Percentiles rank a stretch among this genome's conserved stretches.
phyloP scores from a whole-genome alignment of 2,113 vertebrate genomes.

The Vicugna pacos region DNA sequence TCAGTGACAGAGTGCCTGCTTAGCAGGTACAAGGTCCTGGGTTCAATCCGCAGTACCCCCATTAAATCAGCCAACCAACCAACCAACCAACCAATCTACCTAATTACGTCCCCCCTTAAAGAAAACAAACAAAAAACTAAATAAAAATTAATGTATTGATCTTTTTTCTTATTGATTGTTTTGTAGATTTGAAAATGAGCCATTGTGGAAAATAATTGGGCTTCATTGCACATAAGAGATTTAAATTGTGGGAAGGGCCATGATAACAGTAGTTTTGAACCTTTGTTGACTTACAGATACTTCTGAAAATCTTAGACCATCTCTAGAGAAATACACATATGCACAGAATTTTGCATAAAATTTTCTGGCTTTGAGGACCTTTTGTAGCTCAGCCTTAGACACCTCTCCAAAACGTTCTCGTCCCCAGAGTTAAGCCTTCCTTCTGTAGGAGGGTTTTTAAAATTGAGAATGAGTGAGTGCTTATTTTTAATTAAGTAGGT shows the following conservation, averaged over 20 bases:
- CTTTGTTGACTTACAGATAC: neutral
- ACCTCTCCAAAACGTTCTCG: neutral
- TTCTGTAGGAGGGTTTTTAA: neutral
- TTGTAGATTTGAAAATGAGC: slow-evolving; percentile 1
- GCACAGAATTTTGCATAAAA: neutral
- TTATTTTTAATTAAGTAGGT: slow-evolving; percentile 14
- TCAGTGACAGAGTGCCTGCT: too few relatives aligned
- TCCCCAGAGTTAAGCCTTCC: neutral
- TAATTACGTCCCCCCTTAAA: too few relatives aligned
- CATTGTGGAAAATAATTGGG: neutral
- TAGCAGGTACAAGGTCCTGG: too few relatives aligned
- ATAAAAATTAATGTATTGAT: neutral
- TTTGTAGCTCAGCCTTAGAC: neutral
- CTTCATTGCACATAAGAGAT: neutral
- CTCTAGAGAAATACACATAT: neutral
- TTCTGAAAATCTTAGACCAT: neutral
- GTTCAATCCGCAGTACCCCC: too few relatives aligned
- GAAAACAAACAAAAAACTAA: neutral
- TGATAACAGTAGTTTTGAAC: neutral
- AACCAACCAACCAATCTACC: too few relatives aligned
- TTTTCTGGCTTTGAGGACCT: neutral
- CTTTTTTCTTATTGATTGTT: neutral
- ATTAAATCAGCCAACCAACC: too few relatives aligned
- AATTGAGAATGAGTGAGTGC: neutral
- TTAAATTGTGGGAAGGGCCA: neutral